These are phyloP conservation scores for Pangasius macronema DNA, from an alignment of 2,797 vertebrate species.

Conservation along the genomic window DNA sequence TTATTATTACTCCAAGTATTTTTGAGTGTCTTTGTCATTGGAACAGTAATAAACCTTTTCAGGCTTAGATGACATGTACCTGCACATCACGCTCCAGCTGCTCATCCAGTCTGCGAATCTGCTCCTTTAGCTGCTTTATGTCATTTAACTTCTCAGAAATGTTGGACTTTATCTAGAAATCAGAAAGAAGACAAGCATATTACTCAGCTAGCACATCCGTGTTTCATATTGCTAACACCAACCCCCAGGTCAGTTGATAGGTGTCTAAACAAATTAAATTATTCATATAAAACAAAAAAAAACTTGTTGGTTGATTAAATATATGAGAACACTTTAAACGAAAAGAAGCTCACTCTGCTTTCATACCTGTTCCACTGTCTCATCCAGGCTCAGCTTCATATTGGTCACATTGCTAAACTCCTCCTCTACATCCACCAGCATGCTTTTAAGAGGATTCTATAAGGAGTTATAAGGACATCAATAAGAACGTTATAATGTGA, in stretches of 20 bases:
- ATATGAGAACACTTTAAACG: background rate
- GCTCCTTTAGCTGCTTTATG: conserved; percentile 74
- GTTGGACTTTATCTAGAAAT: conserved; percentile 70
- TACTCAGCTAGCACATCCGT: background rate
- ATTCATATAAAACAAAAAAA: background rate
- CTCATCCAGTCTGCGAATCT: conserved; percentile 76
- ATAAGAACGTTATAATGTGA: background rate
- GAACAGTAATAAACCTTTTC: background rate
- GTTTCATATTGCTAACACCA: background rate
- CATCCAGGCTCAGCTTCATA: conserved; percentile 82
- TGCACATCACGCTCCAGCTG: conserved; percentile 69
- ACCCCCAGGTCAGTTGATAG: background rate
- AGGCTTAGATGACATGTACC: conserved; percentile 58
- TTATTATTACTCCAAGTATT: background rate
- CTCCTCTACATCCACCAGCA: conserved; percentile 86
- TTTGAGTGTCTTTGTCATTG: background rate
- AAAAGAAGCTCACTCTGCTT: background rate
- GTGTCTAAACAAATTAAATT: background rate
- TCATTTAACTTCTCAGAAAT: conserved; percentile 75
- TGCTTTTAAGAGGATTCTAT: conserved; percentile 83
- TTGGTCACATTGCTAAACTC: conserved; percentile 80
- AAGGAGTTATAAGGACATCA: background rate
- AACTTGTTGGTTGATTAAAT: background rate
- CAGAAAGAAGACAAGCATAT: background rate
- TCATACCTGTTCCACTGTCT: conserved; percentile 86